A percentile compares a stretch with the other conserved stretches of the same genome.
Evolutionary conservation across 1,140 invertebrate species (phyloP).

Genomic region (Macrobrachium nipponense): DNA sequence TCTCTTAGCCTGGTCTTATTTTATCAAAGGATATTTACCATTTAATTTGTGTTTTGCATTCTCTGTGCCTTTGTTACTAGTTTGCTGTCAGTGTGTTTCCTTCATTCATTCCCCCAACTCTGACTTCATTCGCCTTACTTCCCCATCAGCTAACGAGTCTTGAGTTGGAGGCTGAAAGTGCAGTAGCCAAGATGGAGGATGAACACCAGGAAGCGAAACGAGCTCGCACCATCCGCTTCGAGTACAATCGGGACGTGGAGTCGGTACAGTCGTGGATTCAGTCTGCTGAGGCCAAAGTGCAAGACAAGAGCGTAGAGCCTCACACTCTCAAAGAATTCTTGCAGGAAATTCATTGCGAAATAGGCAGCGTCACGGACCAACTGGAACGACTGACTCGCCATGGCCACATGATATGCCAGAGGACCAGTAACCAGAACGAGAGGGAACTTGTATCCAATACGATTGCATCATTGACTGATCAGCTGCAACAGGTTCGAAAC

Average conservation of each 20-base stretch:
- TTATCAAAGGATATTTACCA: background rate
- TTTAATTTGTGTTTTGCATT: background rate
- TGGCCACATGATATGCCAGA: conserved; percentile 82
- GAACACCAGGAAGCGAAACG: conserved; percentile 87
- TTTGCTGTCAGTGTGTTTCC: background rate
- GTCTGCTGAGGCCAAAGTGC: conserved; percentile 83
- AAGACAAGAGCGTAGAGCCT: conserved; percentile 83
- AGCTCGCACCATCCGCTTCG: conserved; percentile 82
- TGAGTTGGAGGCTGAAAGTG: conserved; percentile 79
- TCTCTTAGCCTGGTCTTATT: background rate
- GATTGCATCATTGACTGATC: conserved; percentile 80
- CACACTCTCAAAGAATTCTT: conserved; percentile 81
- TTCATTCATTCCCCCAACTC: background rate
- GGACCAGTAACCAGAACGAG: conserved; percentile 82
- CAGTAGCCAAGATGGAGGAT: conserved; percentile 83
- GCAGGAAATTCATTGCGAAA: conserved; percentile 81
- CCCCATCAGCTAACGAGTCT: conserved; percentile 67
- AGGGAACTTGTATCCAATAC: conserved; percentile 81
- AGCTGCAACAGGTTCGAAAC: conserved; percentile 77
- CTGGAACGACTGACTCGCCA: conserved; percentile 83
- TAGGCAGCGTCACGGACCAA: conserved; percentile 79
- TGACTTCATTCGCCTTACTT: background rate
- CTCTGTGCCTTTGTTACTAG: background rate
- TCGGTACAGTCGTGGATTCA: conserved; percentile 85
- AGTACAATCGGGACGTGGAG: conserved; percentile 83